phyloP scores from a whole-genome alignment of 64 coral and sea anemone species.

The Stylophora pistillata region DNA sequence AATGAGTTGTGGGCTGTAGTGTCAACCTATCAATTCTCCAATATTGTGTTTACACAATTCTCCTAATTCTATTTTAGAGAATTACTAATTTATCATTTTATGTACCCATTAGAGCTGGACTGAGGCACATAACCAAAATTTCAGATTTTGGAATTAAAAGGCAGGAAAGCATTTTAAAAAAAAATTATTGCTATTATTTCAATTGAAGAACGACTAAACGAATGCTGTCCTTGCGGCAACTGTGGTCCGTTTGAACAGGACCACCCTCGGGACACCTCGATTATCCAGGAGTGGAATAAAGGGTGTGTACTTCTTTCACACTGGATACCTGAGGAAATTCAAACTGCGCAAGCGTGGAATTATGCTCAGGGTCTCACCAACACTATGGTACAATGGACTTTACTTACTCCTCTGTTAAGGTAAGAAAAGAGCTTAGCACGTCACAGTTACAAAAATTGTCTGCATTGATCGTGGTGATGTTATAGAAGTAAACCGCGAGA shows the following conservation, averaged over 20 bases:
- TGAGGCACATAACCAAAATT: too few species aligned
- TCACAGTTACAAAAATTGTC: too few species aligned
- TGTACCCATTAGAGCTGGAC: background rate
- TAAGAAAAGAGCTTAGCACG: background rate
- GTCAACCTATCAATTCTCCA: background rate
- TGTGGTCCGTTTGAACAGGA: conserved; percentile 23
- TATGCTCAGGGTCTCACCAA: background rate
- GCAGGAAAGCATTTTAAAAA: background rate
- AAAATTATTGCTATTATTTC: background rate
- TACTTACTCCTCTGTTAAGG: conserved; percentile 22
- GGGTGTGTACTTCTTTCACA: conserved; percentile 11
- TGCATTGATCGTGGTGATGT: too few species aligned
- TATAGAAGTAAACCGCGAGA: too few species aligned
- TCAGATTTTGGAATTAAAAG: too few species aligned
- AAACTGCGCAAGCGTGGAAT: background rate
- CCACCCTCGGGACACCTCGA: background rate
- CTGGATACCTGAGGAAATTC: conserved; percentile 24
- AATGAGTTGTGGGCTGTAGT: background rate
- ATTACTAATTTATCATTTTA: background rate
- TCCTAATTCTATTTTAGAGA: background rate
- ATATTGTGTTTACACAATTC: background rate
- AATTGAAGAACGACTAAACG: conserved; percentile 57
- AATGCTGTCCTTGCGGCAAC: conserved; percentile 53
- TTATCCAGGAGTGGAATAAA: background rate
- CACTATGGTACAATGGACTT: background rate